Base-by-base conservation (phyloP, 2,113 vertebrate species). In the Rhinoptilus africanus region DNA sequence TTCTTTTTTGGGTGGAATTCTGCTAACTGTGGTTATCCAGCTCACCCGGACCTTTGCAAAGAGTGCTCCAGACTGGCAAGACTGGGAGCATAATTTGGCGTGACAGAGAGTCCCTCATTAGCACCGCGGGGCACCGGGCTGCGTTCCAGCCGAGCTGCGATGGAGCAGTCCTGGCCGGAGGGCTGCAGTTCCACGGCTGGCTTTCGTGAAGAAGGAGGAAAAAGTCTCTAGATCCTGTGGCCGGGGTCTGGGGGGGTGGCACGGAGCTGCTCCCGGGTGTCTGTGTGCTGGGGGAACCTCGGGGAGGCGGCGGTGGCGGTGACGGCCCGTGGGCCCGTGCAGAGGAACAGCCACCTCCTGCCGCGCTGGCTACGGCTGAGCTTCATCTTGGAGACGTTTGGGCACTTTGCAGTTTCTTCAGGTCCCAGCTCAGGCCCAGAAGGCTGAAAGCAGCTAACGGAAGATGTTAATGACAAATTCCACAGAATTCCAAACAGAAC, bases 301-400 rank as follows among this genome's bases (percentile, higher is more conserved):
- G 0, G 1, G 7, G 76, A 18, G 45, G 43, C 47, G 74, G 17
- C 1, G 0, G 5, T 14, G 23, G 3, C 16, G 20, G 45, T 17
- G 45, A 27, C 47, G 30, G 27, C 53, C 10, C 2, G 0, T 1
- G 50, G 60, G 23, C 28, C 47, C 4, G 1, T 8, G 17, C 7
- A 17, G 45, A 81, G 53, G 22, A 56, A 1, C 7, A 5, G 20
- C 26, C 28, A 2, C 14, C 56, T 57, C 78, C 28, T 78, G n/a
- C 50, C 22, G 14, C 1, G 1, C 41, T 50, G 59, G 10, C 63
- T 56, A 8, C 4, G 12, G 0, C 26, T 34, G 14, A 53, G 60
- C 5, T 41, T 37, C 14, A 4, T 53, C 59, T 72, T 53, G 14
- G 37, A 57, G 59, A 22, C 27, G 24, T 0, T 27, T 11, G 16